These are phyloP conservation scores for Formica selysi DNA, from an alignment of 1,140 invertebrate genomes.

Conservation along the genomic window DNA sequence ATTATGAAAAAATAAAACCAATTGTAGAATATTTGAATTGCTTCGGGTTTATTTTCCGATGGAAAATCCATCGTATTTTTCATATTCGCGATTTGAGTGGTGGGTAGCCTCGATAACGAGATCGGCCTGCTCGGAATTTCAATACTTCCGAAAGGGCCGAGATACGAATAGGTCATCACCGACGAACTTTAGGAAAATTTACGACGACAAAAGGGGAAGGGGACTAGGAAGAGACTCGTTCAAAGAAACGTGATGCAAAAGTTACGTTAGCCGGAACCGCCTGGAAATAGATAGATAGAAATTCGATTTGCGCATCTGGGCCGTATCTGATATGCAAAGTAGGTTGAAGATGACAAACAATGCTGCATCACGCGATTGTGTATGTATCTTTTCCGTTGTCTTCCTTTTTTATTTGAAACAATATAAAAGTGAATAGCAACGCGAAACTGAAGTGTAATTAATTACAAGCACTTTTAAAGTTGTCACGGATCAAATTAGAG, in stretches of 20 bases:
- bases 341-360: conserved; percentile 51
- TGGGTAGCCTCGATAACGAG: conserved; percentile 4
- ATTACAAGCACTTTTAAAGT: not conserved
- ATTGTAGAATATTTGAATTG: not conserved
- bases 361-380: conserved; percentile 36
- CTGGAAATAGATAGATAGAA: conserved; percentile 10
- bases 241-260: conserved; percentile 21
- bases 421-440: not conserved
- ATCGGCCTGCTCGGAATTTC: conserved; percentile 55
- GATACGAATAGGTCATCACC: not conserved
- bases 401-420: not conserved
- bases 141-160: conserved; percentile 40
- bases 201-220: not conserved
- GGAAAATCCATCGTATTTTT: conserved; percentile 29
- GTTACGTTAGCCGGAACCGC: conserved; percentile 21
- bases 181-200: conserved; percentile 43
- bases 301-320: conserved; percentile 41
- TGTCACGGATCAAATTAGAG: not conserved
- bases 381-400: not conserved
- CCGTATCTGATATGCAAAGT: conserved; percentile 46
- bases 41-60: conserved; percentile 3
- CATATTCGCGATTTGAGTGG: conserved; percentile 7
- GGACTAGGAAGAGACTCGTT: not conserved
- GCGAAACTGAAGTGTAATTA: not conserved
- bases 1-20: not conserved